Base-by-base conservation (phyloP, 1,140 invertebrate genomes). In the Hirudo medicinalis region DNA sequence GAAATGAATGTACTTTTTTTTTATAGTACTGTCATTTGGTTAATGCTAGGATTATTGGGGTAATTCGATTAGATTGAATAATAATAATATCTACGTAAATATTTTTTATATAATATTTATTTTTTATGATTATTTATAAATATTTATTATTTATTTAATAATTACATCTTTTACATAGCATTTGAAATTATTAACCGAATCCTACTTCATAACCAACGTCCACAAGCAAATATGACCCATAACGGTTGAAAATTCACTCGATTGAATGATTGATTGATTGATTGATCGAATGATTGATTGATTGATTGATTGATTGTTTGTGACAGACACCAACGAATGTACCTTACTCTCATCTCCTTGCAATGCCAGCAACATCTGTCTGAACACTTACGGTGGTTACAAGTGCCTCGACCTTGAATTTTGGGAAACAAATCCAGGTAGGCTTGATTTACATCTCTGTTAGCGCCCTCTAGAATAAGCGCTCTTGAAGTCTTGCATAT, bases 301-400 rank as follows among this genome's bases (percentile, higher is more conserved):
- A 11, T 63, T 22, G 2, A 25, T 63, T 63, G 9, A 32, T 25
- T n/a, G 57, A 63, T 63, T 13, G 19, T 9, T 63, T 5, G 17
- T 13, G 20, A 63, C 57, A 63, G 57, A 63, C 29, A 32, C 17
- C 9, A 32, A 63, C 29, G 57, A 63, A 63, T 63, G 57, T 63
- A 63, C 57, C 29, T n/a, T 32, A 15, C 57, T 15, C 3, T 22
- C 22, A 32, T 25, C 57, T n/a, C 22, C 20, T 13, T 63, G 57
- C 29, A 32, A 25, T n/a, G 57, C 22, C 22, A 25, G 57, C 57
- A 32, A 63, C 57, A 63, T 63, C 22, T 63, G 57, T 11, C 57
- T 63, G 11, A 63, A 63, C 57, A 63, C 57, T 22, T 63, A 63
- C 19, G 57, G 57, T 13, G 29, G 57, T 32, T 63, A 63, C 57